Conservation (phyloP, 2,888 invertebrate species). For the Drosophila pegasa region DNA sequence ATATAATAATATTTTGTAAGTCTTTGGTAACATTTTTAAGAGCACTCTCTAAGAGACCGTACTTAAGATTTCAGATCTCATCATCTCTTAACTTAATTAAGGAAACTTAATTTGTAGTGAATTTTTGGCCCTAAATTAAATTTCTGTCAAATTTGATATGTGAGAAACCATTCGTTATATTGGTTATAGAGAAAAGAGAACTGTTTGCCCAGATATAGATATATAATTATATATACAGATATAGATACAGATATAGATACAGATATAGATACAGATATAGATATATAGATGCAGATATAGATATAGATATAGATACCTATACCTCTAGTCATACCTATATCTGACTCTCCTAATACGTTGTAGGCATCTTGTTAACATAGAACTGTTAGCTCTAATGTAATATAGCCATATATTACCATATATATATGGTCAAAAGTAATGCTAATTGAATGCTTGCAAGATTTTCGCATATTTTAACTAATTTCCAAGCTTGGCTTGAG, state of each 20-base stretch:
- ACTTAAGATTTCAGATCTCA: too few relatives aligned
- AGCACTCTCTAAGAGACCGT: too few relatives aligned
- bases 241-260: not conserved
- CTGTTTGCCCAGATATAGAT: too few relatives aligned
- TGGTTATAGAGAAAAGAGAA: not conserved
- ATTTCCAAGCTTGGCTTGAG: constrained; percentile 38
- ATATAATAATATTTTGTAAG: too few relatives aligned
- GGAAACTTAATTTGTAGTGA: too few relatives aligned
- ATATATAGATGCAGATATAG: not conserved
- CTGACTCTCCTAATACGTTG: not conserved
- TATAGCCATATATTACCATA: not conserved
- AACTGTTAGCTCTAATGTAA: constrained; percentile 28
- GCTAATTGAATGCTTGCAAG: constrained; percentile 50
- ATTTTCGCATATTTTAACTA: constrained; percentile 52
- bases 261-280: not conserved
- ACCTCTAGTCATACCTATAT: too few relatives aligned
- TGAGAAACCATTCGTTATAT: too few relatives aligned
- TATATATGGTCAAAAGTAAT: constrained; percentile 30
- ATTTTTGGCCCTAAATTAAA: too few relatives aligned
- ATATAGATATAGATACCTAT: not conserved
- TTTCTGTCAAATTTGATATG: too few relatives aligned
- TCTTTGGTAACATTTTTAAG: too few relatives aligned
- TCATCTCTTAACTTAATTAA: too few relatives aligned
- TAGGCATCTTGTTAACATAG: constrained; percentile 49
- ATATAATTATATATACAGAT: too few relatives aligned